A percentile compares a stretch with the other conserved stretches of the same genome.
phyloP scores from a whole-genome alignment of 2,888 invertebrate species.

The Hirtodrosophila trivittata region DNA sequence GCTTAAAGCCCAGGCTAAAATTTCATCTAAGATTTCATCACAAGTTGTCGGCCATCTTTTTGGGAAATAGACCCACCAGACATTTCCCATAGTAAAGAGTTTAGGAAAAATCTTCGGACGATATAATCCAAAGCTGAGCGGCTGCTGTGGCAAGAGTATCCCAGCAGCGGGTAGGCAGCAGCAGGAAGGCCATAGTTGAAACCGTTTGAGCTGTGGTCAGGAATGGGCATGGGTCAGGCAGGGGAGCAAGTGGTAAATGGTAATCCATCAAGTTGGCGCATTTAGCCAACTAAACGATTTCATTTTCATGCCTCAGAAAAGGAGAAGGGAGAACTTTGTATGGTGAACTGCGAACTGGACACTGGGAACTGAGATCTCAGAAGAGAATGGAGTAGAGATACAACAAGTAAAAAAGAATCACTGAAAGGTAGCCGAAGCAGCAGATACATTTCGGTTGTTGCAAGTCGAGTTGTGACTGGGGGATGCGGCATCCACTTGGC shows the following conservation, averaged over 20 bases:
- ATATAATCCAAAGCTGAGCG: constrained; percentile 12
- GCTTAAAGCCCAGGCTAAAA: constrained; percentile 33
- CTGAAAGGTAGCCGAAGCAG: constrained; percentile 67
- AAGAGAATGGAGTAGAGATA: constrained; percentile 12
- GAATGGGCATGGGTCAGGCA: no score
- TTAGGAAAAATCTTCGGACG: constrained; percentile 25
- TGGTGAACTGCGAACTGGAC: neutral
- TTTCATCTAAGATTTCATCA: constrained; percentile 39
- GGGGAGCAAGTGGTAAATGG: constrained; percentile 46
- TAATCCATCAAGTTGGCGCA: constrained; percentile 77
- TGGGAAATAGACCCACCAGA: constrained; percentile 20
- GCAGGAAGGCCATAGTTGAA: constrained; percentile 49
- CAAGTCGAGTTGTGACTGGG: constrained; percentile 43
- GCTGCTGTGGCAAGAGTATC: constrained; percentile 20
- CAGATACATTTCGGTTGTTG: constrained; percentile 65
- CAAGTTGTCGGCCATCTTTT: constrained; percentile 18
- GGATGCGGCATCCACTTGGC: constrained; percentile 12
- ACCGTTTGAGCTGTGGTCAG: constrained; percentile 27
- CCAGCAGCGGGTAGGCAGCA: constrained; percentile 66
- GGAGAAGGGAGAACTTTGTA: constrained; percentile 14
- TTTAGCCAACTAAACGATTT: constrained; percentile 81
- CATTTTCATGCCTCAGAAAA: constrained; percentile 70
- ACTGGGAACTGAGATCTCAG: constrained; percentile 1
- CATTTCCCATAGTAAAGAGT: constrained; percentile 41
- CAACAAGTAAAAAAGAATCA: constrained; percentile 7